Evolutionary conservation across 2,797 vertebrate genomes (phyloP).

Genomic region (Chrysocyon brachyurus): DNA sequence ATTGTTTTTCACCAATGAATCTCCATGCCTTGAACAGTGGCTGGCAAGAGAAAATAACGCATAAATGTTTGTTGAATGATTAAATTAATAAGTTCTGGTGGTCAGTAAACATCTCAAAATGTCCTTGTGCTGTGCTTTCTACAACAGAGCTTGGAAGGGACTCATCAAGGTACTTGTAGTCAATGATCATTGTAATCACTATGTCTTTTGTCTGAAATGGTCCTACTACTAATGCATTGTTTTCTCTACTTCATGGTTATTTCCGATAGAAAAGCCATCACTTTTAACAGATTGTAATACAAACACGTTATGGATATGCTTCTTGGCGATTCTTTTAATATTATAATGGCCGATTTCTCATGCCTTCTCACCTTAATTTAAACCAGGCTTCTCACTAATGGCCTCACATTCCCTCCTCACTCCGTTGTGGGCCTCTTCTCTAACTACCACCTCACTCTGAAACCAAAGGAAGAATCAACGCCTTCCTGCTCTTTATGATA

Average conservation of each 20-base stretch:
- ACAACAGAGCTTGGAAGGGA: neutral
- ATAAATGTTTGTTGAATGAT: neutral
- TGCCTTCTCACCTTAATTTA: neutral
- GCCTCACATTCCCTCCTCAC: neutral
- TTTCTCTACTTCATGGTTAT: neutral
- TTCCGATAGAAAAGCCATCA: neutral
- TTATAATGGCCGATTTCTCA: neutral
- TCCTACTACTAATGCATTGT: conserved; percentile 7
- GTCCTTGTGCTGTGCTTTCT: neutral
- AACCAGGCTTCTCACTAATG: neutral
- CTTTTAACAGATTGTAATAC: neutral
- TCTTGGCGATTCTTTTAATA: neutral
- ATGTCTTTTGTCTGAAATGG: neutral
- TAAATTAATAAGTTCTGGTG: neutral
- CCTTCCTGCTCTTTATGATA: neutral
- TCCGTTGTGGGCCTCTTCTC: neutral
- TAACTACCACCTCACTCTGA: neutral
- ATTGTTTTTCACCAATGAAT: neutral
- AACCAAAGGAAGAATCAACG: neutral
- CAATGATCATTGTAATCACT: neutral
- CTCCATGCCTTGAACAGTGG: neutral
- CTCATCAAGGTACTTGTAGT: neutral
- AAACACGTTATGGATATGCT: neutral
- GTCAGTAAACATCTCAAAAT: neutral
- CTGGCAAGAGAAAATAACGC: neutral